These are phyloP conservation scores for human (Homo sapiens) DNA, from an alignment of 2,113 vertebrate species.

Conservation along the genomic window DNA sequence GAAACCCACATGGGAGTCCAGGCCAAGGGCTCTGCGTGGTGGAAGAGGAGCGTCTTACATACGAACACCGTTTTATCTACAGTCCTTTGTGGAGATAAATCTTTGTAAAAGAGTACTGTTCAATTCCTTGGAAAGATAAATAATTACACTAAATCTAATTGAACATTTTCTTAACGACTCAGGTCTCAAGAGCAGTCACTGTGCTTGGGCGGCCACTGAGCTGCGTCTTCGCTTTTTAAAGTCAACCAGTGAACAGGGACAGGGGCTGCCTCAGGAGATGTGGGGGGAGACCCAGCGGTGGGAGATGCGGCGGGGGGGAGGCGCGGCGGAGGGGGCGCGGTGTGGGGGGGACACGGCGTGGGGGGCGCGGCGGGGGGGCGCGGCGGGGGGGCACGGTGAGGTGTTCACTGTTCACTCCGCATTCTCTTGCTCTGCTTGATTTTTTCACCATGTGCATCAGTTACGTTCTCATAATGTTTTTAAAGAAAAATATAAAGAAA, in stretches of 20 bases:
- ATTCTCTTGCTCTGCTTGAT: background rate
- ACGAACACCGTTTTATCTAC: background rate
- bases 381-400: too few species aligned
- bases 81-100: background rate
- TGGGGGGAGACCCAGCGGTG: too few species aligned
- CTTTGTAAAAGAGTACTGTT: background rate
- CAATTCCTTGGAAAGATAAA: background rate
- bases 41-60: fast-evolving
- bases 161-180: background rate
- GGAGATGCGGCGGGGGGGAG: too few species aligned
- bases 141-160: background rate
- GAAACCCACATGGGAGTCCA: fast-evolving
- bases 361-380: too few species aligned
- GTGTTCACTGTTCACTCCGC: fast-evolving
- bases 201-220: background rate
- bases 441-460: background rate
- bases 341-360: fast-evolving
- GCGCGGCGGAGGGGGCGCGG: fast-evolving
- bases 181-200: too few species aligned
- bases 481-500: background rate
- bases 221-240: background rate
- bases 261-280: background rate
- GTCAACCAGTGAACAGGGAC: background rate
- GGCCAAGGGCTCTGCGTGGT: background rate
- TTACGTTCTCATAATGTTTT: background rate